Conservation (phyloP, 2,113 vertebrate species). For the Opisthocomus hoazin region DNA sequence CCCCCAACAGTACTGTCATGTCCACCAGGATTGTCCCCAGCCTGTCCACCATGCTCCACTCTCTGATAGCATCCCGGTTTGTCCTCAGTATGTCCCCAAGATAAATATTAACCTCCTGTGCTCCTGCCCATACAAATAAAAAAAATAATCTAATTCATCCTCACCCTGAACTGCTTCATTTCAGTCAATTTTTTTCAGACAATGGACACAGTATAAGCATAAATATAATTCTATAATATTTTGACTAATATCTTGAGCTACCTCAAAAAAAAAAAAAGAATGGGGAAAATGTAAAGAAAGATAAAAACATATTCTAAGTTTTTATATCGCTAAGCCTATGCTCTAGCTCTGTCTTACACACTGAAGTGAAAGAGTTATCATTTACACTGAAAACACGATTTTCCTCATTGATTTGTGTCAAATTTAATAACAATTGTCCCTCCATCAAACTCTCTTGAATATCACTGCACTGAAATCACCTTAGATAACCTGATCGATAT, state of each 20-base stretch:
- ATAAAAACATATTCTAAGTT: background rate
- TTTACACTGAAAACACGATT: background rate
- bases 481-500: background rate
- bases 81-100: background rate
- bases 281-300: background rate
- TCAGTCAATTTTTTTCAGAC: background rate
- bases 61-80: background rate
- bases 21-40: background rate
- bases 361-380: background rate
- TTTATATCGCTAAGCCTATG: background rate
- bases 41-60: background rate
- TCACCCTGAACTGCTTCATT: background rate
- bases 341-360: background rate
- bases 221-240: background rate
- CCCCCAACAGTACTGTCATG: no score
- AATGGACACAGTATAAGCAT: background rate
- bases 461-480: background rate
- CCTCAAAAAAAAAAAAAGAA: background rate
- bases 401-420: background rate
- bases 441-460: background rate
- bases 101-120: background rate
- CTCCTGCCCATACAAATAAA: background rate
- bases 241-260: background rate
- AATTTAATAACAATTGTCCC: background rate
- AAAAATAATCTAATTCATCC: background rate